A percentile compares a stretch with the other conserved stretches of the same genome.
Conservation (phyloP, 2,113 vertebrate genomes). For the Micromys minutus region DNA sequence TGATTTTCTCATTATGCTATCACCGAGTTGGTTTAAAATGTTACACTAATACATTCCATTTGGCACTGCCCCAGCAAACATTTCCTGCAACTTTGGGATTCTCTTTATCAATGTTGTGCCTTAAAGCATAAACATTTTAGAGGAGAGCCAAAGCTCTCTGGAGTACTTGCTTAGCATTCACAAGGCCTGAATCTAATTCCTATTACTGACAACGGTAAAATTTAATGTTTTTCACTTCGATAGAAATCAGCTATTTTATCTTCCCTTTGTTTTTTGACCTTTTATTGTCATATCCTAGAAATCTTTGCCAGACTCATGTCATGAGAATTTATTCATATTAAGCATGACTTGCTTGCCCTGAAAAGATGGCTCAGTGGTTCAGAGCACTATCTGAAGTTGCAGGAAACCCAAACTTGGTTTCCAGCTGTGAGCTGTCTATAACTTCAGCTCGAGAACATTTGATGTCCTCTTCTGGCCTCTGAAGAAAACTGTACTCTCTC, state of each 20-base stretch:
- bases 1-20: too few relatives aligned
- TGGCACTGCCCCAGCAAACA: neutral
- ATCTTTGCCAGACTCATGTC: neutral
- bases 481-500: neutral
- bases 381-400: neutral
- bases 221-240: neutral
- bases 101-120: neutral
- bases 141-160: neutral
- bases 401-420: neutral
- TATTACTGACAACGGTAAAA: neutral
- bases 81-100: neutral
- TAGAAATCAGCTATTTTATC: neutral
- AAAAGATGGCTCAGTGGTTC: neutral
- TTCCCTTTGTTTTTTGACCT: neutral
- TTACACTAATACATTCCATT: too few relatives aligned
- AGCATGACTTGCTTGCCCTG: neutral
- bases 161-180: neutral
- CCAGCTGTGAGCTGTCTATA: neutral
- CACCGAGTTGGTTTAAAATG: too few relatives aligned
- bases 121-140: neutral
- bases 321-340: neutral
- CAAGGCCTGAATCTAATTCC: neutral
- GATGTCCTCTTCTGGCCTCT: neutral
- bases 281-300: neutral
- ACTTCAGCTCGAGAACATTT: neutral